Evolutionary conservation across 2,113 vertebrate genomes (phyloP).

Genomic region (Ivindomyrus marchei): DNA sequence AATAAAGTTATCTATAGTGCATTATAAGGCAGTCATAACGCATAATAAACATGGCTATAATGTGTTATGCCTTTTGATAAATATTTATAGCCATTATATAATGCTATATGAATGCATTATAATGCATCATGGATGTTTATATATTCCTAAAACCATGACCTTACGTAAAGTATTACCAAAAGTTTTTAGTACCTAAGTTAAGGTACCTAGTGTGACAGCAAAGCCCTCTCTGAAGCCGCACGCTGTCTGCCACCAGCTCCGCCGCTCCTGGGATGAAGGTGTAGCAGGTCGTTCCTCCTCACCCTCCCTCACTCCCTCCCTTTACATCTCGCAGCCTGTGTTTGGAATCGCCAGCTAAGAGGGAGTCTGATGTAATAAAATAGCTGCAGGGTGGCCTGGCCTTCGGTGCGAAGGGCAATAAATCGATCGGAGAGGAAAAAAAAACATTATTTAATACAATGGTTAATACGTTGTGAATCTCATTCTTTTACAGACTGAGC

Average conservation of each 20-base stretch:
- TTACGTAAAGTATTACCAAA: too few relatives aligned
- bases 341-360: conserved; percentile 10
- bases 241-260: neutral
- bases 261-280: neutral
- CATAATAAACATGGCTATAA: too few relatives aligned
- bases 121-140: too few relatives aligned
- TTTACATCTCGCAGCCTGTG: neutral
- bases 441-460: conserved; percentile 13
- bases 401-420: neutral
- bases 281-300: neutral
- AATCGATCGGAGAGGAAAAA: neutral
- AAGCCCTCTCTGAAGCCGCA: neutral
- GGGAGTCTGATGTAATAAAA: conserved; percentile 7
- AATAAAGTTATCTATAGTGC: too few relatives aligned
- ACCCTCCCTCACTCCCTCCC: neutral
- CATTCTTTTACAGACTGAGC: neutral
- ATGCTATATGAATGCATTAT: too few relatives aligned
- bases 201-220: neutral
- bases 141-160: too few relatives aligned
- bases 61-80: too few relatives aligned
- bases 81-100: too few relatives aligned
- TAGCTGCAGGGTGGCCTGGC: neutral
- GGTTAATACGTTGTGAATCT: conserved; percentile 15
- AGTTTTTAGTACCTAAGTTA: neutral
- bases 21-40: too few relatives aligned